phyloP scores from a whole-genome alignment of 2,113 vertebrate genomes.

The Ptilonorhynchus violaceus region DNA sequence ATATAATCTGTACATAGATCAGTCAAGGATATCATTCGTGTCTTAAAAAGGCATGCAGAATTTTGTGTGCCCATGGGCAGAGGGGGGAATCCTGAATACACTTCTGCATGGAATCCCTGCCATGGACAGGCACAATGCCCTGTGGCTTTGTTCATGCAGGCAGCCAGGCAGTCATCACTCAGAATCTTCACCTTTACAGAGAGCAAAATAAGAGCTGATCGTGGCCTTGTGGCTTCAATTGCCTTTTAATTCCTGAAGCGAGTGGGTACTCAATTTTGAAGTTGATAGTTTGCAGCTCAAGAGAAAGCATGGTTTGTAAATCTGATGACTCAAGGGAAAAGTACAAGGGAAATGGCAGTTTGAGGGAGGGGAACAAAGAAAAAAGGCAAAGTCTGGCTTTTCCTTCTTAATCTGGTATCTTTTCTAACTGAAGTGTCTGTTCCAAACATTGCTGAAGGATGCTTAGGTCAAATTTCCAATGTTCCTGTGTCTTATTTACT shows the following conservation, averaged over 20 bases:
- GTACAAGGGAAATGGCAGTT: neutral
- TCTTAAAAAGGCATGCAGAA: neutral
- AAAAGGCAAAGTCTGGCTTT: neutral
- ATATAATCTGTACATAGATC: neutral
- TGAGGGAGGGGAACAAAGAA: neutral
- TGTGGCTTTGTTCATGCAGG: fast-evolving
- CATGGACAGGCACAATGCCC: fast-evolving
- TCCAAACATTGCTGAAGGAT: neutral
- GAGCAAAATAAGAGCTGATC: neutral
- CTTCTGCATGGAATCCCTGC: neutral
- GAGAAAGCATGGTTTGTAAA: neutral
- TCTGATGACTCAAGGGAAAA: neutral
- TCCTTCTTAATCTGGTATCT: neutral
- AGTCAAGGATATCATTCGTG: neutral
- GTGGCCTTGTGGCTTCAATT: neutral
- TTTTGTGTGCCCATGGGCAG: neutral
- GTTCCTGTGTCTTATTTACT: neutral
- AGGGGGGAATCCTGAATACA: neutral
- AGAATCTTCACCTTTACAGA: neutral
- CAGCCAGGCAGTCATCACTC: neutral
- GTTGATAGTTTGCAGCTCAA: neutral
- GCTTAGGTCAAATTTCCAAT: neutral
- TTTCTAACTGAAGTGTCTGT: neutral
- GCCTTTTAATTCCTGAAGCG: neutral
- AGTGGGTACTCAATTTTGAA: neutral